These are phyloP conservation scores for Acholoe squamosa DNA, from an alignment of 2,888 invertebrate species.

Conservation along the genomic window DNA sequence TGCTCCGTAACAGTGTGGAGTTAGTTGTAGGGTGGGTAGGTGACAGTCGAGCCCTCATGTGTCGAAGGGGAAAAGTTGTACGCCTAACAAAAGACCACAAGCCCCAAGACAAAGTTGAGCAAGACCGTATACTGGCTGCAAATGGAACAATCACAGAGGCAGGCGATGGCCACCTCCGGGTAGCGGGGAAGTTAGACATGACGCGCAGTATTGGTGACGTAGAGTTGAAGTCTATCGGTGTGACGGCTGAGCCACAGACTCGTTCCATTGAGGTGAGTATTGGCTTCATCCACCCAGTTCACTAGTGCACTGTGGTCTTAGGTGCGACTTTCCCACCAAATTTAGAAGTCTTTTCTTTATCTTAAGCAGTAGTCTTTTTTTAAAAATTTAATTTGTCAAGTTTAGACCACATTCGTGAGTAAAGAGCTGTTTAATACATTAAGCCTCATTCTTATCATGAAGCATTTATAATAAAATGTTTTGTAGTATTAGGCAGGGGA, in stretches of 20 bases:
- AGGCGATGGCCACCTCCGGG: slow-evolving; percentile 82
- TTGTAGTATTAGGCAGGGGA: too few relatives aligned
- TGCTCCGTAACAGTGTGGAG: slow-evolving; percentile 84
- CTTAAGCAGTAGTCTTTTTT: too few relatives aligned
- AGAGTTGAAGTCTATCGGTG: slow-evolving; percentile 84
- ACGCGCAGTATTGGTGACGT: slow-evolving; percentile 85
- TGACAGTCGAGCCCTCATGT: slow-evolving; percentile 85
- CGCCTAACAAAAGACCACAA: slow-evolving; percentile 84
- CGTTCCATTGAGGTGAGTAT: slow-evolving; percentile 80
- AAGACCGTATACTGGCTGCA: slow-evolving; percentile 82
- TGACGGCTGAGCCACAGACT: slow-evolving; percentile 84
- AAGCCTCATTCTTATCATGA: too few relatives aligned
- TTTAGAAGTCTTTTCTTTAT: too few relatives aligned
- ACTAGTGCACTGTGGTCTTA: too few relatives aligned
- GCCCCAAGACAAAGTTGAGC: slow-evolving; percentile 83
- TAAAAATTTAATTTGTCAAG: too few relatives aligned
- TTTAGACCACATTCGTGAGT: too few relatives aligned
- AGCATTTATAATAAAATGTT: too few relatives aligned
- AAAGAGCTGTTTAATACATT: too few relatives aligned
- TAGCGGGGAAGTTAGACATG: slow-evolving; percentile 85
- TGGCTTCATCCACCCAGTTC: too few relatives aligned
- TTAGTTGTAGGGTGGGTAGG: slow-evolving; percentile 85
- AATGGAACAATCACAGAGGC: slow-evolving; percentile 83
- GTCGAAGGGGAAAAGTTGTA: slow-evolving; percentile 83
- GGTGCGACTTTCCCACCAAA: too few relatives aligned